phyloP scores from a whole-genome alignment of 2,888 invertebrate genomes.

The Zonitis immaculata region DNA sequence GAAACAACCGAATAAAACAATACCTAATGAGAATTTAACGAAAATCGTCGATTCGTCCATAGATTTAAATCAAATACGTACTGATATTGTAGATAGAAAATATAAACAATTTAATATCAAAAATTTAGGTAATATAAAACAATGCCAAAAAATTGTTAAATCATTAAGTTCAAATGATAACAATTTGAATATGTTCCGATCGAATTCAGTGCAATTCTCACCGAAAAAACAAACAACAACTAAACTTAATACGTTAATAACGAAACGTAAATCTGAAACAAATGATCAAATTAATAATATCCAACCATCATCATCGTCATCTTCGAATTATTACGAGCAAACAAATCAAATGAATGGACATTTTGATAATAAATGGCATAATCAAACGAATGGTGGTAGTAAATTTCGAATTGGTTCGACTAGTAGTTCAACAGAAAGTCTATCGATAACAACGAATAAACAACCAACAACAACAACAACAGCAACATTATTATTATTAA shows the following conservation, averaged over 20 bases:
- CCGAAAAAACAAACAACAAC: slow-evolving; percentile 49
- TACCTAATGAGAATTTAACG: slow-evolving; percentile 2
- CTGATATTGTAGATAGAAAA: slow-evolving; percentile 24
- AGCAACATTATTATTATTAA: slow-evolving; percentile 16
- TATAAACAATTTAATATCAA: slow-evolving; percentile 30
- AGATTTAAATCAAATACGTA: slow-evolving; percentile 18
- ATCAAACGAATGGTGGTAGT: slow-evolving; percentile 17
- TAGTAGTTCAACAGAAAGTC: slow-evolving; percentile 37
- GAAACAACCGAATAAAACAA: not conserved
- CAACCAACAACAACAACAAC: slow-evolving; percentile 22
- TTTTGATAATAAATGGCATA: slow-evolving; percentile 1
- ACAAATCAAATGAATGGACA: not conserved
- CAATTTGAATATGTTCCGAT: slow-evolving; percentile 30
- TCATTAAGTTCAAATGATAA: slow-evolving; percentile 29
- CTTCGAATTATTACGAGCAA: not conserved
- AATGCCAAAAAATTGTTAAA: slow-evolving; percentile 31
- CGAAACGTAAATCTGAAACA: slow-evolving; percentile 20
- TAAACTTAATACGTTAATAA: slow-evolving; percentile 31
- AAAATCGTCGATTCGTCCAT: slow-evolving; percentile 11
- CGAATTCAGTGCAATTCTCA: slow-evolving; percentile 39
- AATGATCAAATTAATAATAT: not conserved
- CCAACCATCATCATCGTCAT: slow-evolving; percentile 23
- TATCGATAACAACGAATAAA: slow-evolving; percentile 19
- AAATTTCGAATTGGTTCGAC: slow-evolving; percentile 30
- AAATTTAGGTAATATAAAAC: slow-evolving; percentile 24